These are phyloP conservation scores for Aplysina aerophoba DNA, from an alignment of 37 sponge, comb jelly and placozoan species.

Conservation along the genomic window DNA sequence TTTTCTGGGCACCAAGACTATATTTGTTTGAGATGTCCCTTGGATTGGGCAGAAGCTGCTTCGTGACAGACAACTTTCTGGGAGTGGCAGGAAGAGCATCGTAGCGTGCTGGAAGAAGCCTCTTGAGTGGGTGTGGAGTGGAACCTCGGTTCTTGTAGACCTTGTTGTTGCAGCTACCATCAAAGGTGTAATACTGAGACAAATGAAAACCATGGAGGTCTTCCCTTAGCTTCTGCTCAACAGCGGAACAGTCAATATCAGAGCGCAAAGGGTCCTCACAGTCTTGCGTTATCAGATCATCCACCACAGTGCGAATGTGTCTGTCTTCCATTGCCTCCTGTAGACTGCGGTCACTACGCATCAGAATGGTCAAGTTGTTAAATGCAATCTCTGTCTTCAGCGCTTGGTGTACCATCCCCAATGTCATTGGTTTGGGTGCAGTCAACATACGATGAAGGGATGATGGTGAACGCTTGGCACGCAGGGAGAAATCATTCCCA, in stretches of 20 bases:
- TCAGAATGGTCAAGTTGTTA: conserved; percentile 4
- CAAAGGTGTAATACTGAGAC: conserved; percentile 56
- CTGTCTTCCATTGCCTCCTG: background rate
- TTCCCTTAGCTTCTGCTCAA: background rate
- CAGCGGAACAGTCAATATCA: background rate
- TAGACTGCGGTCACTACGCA: background rate
- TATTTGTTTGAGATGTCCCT: conserved; percentile 7
- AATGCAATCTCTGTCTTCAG: conserved; percentile 23
- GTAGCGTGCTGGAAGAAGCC: conserved; percentile 52
- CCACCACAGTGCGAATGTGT: background rate
- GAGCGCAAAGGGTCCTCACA: background rate
- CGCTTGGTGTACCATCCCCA: conserved; percentile 16
- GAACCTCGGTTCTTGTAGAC: conserved; percentile 52
- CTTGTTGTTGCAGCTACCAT: conserved; percentile 93
- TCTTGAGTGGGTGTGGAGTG: conserved; percentile 40
- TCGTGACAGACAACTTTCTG: background rate
- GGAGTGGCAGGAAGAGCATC: conserved; percentile 25
- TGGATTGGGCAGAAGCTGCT: background rate
- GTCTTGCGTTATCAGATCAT: background rate
- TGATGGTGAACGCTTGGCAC: conserved; percentile 3
- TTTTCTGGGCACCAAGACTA: background rate
- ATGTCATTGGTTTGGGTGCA: conserved; percentile 6
- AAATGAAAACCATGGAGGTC: background rate
- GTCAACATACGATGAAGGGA: conserved; percentile 12
- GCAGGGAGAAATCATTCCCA: too few relatives aligned